Percentiles rank a stretch among this genome's conserved stretches.
phyloP scores from a whole-genome alignment of 2,797 vertebrate species.

The Leptoclinus maculatus region DNA sequence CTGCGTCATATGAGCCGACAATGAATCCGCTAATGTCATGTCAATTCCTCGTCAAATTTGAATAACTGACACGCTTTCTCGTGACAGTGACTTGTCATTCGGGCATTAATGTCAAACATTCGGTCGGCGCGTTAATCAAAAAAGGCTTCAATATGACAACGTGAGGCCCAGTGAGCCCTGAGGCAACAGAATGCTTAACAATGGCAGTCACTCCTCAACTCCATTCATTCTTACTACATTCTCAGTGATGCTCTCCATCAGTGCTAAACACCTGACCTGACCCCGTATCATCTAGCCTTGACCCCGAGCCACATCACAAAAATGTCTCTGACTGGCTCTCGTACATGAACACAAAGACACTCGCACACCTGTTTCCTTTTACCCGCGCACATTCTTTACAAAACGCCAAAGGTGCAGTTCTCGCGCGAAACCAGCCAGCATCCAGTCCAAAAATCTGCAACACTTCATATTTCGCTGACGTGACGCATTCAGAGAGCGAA shows the following conservation, averaged over 20 bases:
- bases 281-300: background rate
- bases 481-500: conserved; percentile 34
- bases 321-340: background rate
- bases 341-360: background rate
- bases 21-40: background rate
- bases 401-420: conserved; percentile 59
- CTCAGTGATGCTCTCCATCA: background rate
- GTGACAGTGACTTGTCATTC: background rate
- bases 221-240: background rate
- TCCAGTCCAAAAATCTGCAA: conserved; percentile 46
- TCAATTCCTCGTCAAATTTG: background rate
- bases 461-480: conserved; percentile 63
- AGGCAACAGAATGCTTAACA: background rate
- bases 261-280: conserved; percentile 1
- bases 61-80: background rate
- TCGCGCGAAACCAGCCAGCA: conserved; percentile 46
- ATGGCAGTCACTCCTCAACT: background rate
- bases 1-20: background rate
- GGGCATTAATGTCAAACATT: conserved; percentile 1
- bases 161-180: background rate
- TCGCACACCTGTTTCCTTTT: conserved; percentile 69
- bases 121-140: conserved; percentile 5
- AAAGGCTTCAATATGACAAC: conserved; percentile 9
- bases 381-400: conserved; percentile 70
- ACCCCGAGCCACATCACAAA: background rate